Evolutionary conservation across 2,888 invertebrate genomes (phyloP).

Genomic region (Synergus umbraculus): DNA sequence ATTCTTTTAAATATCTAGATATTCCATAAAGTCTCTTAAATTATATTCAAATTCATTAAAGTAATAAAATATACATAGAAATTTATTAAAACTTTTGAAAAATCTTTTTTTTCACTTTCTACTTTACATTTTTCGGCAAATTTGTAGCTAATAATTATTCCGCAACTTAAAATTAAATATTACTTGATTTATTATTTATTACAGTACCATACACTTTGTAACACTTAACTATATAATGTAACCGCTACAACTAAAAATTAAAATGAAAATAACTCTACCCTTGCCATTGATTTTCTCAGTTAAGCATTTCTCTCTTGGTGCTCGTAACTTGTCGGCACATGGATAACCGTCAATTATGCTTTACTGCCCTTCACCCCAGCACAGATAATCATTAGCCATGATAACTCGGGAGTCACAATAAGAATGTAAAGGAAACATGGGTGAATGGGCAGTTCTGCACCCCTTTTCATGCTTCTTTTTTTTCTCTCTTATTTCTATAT

Average conservation of each 20-base stretch:
- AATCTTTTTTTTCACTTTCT: too few species aligned
- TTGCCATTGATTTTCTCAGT: conserved; percentile 12
- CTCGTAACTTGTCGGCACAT: conserved; percentile 31
- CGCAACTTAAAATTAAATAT: background rate
- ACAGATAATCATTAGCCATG: conserved; percentile 27
- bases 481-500: conserved; percentile 44
- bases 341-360: conserved; percentile 39
- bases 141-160: too few species aligned
- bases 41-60: too few species aligned
- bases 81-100: too few species aligned
- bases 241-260: conserved; percentile 1
- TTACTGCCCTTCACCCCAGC: conserved; percentile 21
- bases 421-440: conserved; percentile 48
- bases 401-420: conserved; percentile 25
- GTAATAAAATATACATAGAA: too few species aligned
- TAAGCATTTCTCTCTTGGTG: conserved; percentile 12
- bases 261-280: conserved; percentile 13
- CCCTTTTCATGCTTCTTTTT: conserved; percentile 38
- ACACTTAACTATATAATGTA: conserved; percentile 2
- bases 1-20: too few species aligned
- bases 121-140: too few species aligned
- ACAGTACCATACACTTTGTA: background rate
- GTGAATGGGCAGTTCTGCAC: conserved; percentile 49
- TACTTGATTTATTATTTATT: background rate
- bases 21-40: too few species aligned